phyloP scores from a whole-genome alignment of 2,888 invertebrate species.

The Branchellion lobata region DNA sequence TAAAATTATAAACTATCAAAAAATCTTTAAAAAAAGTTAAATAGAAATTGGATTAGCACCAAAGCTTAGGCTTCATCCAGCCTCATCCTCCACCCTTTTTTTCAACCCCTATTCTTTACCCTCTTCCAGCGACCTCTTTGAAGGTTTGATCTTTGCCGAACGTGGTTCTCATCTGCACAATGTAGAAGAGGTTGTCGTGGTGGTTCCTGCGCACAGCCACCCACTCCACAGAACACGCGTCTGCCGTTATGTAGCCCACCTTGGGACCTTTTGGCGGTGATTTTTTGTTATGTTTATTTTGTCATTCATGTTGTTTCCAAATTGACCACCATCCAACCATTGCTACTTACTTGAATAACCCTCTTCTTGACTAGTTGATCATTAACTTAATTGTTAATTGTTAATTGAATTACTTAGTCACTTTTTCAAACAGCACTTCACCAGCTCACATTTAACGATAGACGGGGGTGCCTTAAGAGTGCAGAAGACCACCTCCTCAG shows the following conservation, averaged over 20 bases:
- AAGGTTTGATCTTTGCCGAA: constrained; percentile 42
- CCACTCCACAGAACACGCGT: constrained; percentile 71
- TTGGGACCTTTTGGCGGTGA: constrained; percentile 66
- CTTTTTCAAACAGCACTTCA: no score
- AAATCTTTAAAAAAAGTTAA: not conserved
- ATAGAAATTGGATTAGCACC: no score
- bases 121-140: constrained; percentile 41
- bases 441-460: constrained; percentile 69
- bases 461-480: constrained; percentile 80
- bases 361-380: not conserved
- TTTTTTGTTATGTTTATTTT: not conserved
- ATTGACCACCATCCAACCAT: no score
- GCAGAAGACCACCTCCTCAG: constrained; percentile 71
- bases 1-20: not conserved
- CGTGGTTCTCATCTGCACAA: constrained; percentile 69
- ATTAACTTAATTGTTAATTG: not conserved
- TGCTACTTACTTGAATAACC: no score
- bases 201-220: constrained; percentile 67
- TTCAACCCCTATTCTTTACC: no score
- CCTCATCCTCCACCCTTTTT: no score
- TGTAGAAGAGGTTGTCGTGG: constrained; percentile 73
- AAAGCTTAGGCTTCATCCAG: no score
- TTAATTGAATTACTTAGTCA: no score
- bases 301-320: no score
- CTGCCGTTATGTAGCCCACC: constrained; percentile 66